Evolutionary conservation across 2,888 invertebrate genomes (phyloP), one percentile per base, ranked within the genome.

Genomic region (Anodontia alba): DNA sequence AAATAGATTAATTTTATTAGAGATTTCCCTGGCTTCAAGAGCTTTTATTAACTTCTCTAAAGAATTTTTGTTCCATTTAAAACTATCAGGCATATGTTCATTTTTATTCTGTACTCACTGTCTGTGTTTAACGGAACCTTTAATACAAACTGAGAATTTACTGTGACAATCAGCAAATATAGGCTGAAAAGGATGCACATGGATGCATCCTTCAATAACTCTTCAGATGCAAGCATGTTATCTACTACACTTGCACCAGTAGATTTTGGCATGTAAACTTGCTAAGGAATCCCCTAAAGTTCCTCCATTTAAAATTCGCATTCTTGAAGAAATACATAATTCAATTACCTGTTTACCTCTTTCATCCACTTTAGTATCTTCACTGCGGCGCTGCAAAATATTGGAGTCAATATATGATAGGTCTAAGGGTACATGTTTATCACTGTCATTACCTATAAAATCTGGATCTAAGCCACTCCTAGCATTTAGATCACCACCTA

Each of bases 61-160:
- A 33, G 62, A 62, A 62, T 62, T 33, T 62, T 62, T 62, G 33
- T 62, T 62, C 62, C 62, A 62, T 62, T 62, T 62, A 62, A 33
- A 62, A 33, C 62, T 62, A 62, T 62, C 62, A 62, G 62, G 33
- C 62, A 62, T 62, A 1, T 33, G 12, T 33, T 62, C 62, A 33
- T 62, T 33, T 29, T 33, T 20, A 33, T 31, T 33, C 5, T 33
- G 33, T 62, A 20, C 5, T 12, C 62, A 33, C 1, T 33, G 31
- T 12, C 2, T 33, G 2, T 62, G 62, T 62, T 62, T 62, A 62
- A 33, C 62, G 33, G 31, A 33, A 33, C 33, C 62, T 33, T 62
- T 62, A 62, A 62, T 62, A 33, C 62, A 62, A 33, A 33, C 62
- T 33, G 62, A 62, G 17, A 62, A 33, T 62, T 33, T 62, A 33